Base-by-base conservation (phyloP, 2,113 vertebrate genomes). In the Meleagris gallopavo region DNA sequence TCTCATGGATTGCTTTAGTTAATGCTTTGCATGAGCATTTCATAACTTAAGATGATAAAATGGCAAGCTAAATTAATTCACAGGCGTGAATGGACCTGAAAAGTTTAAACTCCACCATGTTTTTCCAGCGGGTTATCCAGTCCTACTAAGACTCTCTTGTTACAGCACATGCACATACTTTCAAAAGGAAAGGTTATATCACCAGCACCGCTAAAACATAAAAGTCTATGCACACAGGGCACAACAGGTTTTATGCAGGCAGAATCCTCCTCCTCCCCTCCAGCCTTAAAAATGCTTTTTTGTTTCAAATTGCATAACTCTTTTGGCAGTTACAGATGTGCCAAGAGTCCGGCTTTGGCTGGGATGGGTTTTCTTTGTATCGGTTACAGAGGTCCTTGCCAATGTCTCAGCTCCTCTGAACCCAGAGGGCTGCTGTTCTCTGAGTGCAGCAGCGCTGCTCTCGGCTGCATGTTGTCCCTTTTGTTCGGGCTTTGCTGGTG, bases 21-120 rank as follows among this genome's bases (percentile, higher is more conserved):
- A 76, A 77, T 52, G 69, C 14, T 94, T 95, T 95, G 91, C 91
- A 66, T 78, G 73, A 94, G 61, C 32, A 66, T 95, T 97, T 95
- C 86, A 79, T 86, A 95, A 94, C 67, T 95, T 94, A 61, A 58
- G 89, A 92, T 83, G 55, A 55, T 60, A 83, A 97, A 93, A 95
- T 66, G 45, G 70, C 43, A 93, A 78, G 61, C 65, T 88, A 75
- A 93, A 93, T 95, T 90, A 96, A 96, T 96, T 93, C 41, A 36
- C 74, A 92, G 78, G 36, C 95, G 1, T 84, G 91, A 90, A 81
- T 36, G 41, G 48, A 91, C 94, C 90, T 81, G 66, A 87, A 88
- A 86, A 79, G 48, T 93, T 95, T 95, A 72, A 94, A 40, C 72
- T 61, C 87, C 76, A 95, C 75, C 65, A 73, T n/a, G 46, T 93